Conservation (phyloP, 2,113 vertebrate genomes). For the Dasyprocta punctata region DNA sequence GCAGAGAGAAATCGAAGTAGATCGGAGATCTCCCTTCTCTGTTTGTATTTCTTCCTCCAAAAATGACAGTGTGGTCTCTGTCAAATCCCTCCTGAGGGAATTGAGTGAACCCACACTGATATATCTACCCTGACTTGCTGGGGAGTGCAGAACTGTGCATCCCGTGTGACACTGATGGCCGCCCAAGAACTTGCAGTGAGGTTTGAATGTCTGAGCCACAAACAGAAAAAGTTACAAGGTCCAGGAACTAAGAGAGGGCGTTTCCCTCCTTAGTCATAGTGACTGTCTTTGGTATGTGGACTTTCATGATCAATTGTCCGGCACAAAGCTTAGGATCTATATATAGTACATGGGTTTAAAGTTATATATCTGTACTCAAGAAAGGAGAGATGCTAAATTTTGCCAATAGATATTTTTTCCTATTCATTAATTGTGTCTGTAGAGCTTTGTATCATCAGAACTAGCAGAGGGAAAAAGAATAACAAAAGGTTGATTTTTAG, state of each 20-base stretch:
- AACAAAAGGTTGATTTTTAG: neutral
- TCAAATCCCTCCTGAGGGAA: neutral
- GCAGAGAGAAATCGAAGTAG: neutral
- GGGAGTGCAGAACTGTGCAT: neutral
- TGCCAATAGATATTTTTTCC: neutral
- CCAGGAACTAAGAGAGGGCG: neutral
- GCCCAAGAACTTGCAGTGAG: neutral
- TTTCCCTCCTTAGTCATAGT: too few species aligned
- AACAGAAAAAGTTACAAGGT: neutral
- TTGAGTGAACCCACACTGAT: neutral
- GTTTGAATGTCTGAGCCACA: neutral
- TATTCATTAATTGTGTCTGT: neutral
- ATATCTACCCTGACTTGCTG: neutral
- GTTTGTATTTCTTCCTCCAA: neutral
- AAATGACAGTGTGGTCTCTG: neutral
- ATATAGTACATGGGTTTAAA: neutral
- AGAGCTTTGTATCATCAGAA: neutral
- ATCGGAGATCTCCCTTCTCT: neutral
- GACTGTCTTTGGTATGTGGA: neutral
- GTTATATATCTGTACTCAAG: neutral
- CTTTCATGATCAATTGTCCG: neutral
- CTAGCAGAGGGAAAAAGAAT: neutral
- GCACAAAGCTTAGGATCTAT: neutral
- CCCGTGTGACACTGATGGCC: too few species aligned
- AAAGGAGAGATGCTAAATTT: neutral